A percentile compares a stretch with the other conserved stretches of the same genome.
Evolutionary conservation across 2,113 vertebrate genomes (phyloP).

Genomic region (Syngnathus floridae): DNA sequence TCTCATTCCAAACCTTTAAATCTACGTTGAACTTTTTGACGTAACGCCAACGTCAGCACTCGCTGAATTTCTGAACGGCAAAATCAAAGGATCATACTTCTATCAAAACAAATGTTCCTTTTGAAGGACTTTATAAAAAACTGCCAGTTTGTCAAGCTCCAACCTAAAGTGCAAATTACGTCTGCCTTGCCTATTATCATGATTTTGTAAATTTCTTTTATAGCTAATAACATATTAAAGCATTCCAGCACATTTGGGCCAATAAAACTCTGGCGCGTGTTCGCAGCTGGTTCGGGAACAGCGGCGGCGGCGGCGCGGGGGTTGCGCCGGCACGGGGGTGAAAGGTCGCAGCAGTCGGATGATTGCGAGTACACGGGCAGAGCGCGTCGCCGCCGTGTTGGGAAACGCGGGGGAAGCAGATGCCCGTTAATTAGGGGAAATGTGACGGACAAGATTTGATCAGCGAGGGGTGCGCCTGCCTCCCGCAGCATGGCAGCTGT

Average conservation of each 20-base stretch:
- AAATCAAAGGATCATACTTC: no score
- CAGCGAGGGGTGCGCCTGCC: slow-evolving; percentile 82
- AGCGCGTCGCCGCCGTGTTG: slow-evolving; percentile 62
- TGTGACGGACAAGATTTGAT: slow-evolving; percentile 98
- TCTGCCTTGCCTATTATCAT: background rate
- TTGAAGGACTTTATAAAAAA: no score
- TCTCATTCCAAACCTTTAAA: no score
- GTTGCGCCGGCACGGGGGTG: slow-evolving; percentile 44
- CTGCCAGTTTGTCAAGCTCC: no score
- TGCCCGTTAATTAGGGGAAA: slow-evolving; percentile 99
- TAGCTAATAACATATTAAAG: background rate
- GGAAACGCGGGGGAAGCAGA: slow-evolving; percentile 90
- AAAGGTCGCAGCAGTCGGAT: slow-evolving; percentile 66
- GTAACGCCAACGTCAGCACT: no score
- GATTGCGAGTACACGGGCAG: slow-evolving; percentile 59
- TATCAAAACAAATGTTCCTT: no score
- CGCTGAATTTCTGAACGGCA: no score
- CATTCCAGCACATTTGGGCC: slow-evolving; percentile 2
- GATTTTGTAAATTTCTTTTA: background rate
- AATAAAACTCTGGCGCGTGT: slow-evolving; percentile 21
- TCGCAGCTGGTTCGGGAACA: slow-evolving; percentile 30
- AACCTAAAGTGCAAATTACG: no score
- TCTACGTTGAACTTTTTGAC: no score
- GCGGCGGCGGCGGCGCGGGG: slow-evolving; percentile 20
- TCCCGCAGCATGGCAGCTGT: slow-evolving; percentile 94